Evolutionary conservation across 37 sponge, comb jelly and placozoan species (phyloP).

Genomic region (Chondrosia reniformis): DNA sequence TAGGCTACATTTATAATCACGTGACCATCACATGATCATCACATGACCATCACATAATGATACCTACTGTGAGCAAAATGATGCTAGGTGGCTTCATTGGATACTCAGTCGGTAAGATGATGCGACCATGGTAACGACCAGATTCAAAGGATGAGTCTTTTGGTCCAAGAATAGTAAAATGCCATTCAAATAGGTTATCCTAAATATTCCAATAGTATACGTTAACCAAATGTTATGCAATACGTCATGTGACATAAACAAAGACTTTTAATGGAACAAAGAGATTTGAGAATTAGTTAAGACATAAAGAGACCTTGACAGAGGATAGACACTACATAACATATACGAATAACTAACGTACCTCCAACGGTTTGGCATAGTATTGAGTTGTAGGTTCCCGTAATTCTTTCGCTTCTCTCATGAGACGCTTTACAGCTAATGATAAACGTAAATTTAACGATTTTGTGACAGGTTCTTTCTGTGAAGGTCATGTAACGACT

Average conservation of each 20-base stretch:
- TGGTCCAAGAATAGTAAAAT: conserved; percentile 93
- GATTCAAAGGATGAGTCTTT: conserved; percentile 81
- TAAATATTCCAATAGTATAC: too few relatives aligned
- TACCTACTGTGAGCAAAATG: conserved; percentile 84
- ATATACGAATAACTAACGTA: too few relatives aligned
- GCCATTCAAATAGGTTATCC: conserved; percentile 99
- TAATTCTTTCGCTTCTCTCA: conserved; percentile 96
- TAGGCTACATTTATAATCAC: conserved; percentile 53
- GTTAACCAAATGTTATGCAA: too few relatives aligned
- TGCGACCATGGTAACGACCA: conserved; percentile 92
- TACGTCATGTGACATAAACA: too few relatives aligned
- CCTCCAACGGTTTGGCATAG: conserved; percentile 90
- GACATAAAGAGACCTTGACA: too few relatives aligned
- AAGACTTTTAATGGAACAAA: too few relatives aligned
- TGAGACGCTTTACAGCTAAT: conserved; percentile 94
- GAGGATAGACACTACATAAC: background rate
- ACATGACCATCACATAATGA: background rate
- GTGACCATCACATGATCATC: too few relatives aligned
- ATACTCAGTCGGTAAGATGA: conserved; percentile 92
- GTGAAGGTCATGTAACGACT: too few relatives aligned
- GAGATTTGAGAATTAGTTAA: too few relatives aligned
- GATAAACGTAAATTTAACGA: too few relatives aligned
- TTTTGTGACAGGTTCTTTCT: too few relatives aligned
- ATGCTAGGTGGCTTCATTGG: conserved; percentile 99
- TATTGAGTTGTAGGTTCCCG: conserved; percentile 87